A percentile compares a stretch with the other conserved stretches of the same genome.
Evolutionary conservation across 2,888 invertebrate species (phyloP).

Genomic region (Xestia ashworthii): DNA sequence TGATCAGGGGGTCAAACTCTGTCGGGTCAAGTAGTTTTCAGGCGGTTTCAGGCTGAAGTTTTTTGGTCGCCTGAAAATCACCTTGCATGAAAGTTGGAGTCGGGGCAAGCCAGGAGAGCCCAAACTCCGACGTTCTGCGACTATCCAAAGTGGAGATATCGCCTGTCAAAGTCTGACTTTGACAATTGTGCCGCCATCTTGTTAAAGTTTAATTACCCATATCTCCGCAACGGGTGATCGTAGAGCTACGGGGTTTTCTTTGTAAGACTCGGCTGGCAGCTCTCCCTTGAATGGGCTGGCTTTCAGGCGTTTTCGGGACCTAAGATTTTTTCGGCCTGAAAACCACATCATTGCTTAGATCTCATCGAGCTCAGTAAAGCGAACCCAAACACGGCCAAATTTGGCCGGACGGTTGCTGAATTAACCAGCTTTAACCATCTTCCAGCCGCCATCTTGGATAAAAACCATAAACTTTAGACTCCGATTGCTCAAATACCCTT

Average conservation of each 20-base stretch:
- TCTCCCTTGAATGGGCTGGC: rapidly evolving
- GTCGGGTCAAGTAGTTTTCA: background rate
- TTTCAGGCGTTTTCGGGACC: constrained; percentile 4
- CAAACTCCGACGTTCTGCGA: constrained; percentile 4
- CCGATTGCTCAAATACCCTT: background rate
- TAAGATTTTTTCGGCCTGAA: background rate
- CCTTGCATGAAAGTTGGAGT: background rate
- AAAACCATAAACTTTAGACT: background rate
- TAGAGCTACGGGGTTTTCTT: background rate
- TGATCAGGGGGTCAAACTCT: background rate
- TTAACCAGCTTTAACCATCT: background rate
- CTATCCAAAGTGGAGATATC: background rate
- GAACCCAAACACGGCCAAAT: background rate
- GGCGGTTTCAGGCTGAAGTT: background rate
- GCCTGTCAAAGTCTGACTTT: background rate
- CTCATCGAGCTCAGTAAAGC: background rate
- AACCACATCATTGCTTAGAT: background rate
- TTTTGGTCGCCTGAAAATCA: background rate
- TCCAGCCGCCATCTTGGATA: background rate
- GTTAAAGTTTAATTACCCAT: background rate
- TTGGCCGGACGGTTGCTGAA: background rate
- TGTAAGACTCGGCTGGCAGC: background rate
- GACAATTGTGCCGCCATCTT: background rate
- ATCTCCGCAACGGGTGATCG: background rate
- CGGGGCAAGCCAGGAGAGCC: background rate